Evolutionary conservation across 2,888 invertebrate genomes (phyloP).

Genomic region (Nephrotoma appendiculata): DNA sequence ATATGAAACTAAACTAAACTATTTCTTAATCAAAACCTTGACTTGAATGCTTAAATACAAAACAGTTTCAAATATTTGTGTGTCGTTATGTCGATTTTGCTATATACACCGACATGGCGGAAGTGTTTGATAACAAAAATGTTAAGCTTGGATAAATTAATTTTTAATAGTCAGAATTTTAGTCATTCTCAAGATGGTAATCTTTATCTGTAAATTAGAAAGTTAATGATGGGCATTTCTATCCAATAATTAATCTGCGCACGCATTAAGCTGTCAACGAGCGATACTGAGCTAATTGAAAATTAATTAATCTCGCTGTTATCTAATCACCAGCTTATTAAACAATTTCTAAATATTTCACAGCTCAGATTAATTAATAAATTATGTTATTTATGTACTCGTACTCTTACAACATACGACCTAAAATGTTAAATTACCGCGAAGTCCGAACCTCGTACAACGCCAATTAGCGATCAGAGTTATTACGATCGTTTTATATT

Average conservation of each 20-base stretch:
- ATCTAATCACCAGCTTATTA: not conserved
- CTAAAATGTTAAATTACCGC: not conserved
- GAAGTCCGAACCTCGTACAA: not conserved
- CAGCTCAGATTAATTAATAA: not conserved
- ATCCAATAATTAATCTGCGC: not conserved
- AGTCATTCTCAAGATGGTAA: not conserved
- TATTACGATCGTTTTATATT: not conserved
- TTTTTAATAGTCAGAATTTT: not conserved
- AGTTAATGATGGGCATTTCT: not conserved
- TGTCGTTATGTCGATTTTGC: not conserved
- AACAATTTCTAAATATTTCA: not conserved
- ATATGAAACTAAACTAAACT: not conserved
- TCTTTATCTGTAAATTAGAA: not conserved
- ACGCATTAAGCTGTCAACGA: not conserved
- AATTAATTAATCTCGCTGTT: not conserved
- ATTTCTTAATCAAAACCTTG: not conserved
- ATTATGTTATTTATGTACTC: no score
- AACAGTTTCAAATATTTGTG: not conserved
- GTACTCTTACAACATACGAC: not conserved
- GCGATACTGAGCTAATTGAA: not conserved
- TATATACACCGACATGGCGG: not conserved
- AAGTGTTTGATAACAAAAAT: not conserved
- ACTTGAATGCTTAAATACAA: not conserved
- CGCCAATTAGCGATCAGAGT: not conserved
- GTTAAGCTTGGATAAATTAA: not conserved